Evolutionary conservation across 1,140 invertebrate species (phyloP).

Genomic region (Caenorhabditis brenneri): DNA sequence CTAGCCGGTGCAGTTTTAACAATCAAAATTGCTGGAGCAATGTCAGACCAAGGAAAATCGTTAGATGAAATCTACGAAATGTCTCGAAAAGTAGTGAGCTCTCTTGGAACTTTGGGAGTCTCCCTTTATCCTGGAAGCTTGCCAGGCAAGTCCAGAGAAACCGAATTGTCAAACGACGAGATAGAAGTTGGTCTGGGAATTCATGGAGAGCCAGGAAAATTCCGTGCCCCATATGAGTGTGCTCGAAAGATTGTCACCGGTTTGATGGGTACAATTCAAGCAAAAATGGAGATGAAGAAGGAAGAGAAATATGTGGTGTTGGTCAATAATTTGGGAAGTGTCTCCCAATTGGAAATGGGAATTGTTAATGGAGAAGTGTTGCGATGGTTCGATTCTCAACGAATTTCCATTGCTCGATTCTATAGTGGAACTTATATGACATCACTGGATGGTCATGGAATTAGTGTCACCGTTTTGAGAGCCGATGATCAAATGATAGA

Average conservation of each 20-base stretch:
- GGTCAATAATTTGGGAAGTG: conserved; percentile 82
- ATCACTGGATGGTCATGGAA: conserved; percentile 82
- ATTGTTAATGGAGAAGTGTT: conserved; percentile 79
- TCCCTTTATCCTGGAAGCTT: conserved; percentile 79
- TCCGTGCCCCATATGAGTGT: conserved; percentile 75
- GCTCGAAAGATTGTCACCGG: conserved; percentile 53
- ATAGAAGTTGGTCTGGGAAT: conserved; percentile 84
- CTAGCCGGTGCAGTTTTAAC: conserved; percentile 80
- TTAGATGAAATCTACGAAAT: conserved; percentile 73
- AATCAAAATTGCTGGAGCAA: conserved; percentile 78
- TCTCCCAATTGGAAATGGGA: conserved; percentile 81
- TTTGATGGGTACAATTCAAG: conserved; percentile 57
- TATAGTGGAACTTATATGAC: conserved; percentile 81
- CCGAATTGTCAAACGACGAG: conserved; percentile 77
- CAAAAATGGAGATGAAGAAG: conserved; percentile 14
- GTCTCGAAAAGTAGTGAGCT: conserved; percentile 66
- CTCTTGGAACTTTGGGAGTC: conserved; percentile 78
- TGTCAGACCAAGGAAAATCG: conserved; percentile 76
- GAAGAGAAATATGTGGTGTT: conserved; percentile 77
- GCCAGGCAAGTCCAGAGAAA: conserved; percentile 77
- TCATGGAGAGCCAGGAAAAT: conserved; percentile 85
- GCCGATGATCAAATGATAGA: conserved; percentile 35
- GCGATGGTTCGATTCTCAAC: conserved; percentile 72
- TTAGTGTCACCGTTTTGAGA: conserved; percentile 78
- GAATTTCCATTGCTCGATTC: conserved; percentile 76